phyloP scores from a whole-genome alignment of 2,113 vertebrate species.

The Callipepla squamata region DNA sequence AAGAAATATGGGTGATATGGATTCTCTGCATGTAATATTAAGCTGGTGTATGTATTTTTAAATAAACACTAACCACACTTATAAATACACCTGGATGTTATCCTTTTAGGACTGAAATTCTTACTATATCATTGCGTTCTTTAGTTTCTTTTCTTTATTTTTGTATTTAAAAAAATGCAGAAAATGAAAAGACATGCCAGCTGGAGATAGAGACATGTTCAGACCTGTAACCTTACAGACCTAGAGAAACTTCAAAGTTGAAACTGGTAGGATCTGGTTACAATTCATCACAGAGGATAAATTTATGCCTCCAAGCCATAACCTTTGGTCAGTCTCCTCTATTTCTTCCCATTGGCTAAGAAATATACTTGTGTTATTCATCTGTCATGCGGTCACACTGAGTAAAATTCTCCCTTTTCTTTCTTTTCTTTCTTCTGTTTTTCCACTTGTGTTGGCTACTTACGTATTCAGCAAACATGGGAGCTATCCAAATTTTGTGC shows the following conservation, averaged over 20 bases:
- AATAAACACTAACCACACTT: background rate
- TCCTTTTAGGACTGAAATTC: slow-evolving; percentile 16
- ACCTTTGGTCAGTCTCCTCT: slow-evolving; percentile 67
- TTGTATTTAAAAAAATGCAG: background rate
- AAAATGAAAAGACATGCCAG: slow-evolving; percentile 29
- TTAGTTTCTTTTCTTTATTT: slow-evolving; percentile 24
- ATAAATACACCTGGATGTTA: background rate
- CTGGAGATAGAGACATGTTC: slow-evolving; percentile 62
- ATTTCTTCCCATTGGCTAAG: slow-evolving; percentile 50
- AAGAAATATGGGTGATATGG: background rate
- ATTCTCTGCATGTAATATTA: background rate
- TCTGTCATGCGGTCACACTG: slow-evolving; percentile 30
- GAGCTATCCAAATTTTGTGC: background rate
- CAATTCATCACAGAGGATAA: slow-evolving; percentile 67
- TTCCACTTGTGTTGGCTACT: background rate
- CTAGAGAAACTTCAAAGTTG: slow-evolving; percentile 77
- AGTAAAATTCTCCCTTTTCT: slow-evolving; percentile 12
- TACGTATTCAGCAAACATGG: background rate
- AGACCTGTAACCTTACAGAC: slow-evolving; percentile 69
- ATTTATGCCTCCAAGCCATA: slow-evolving; percentile 71
- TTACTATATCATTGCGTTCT: slow-evolving; percentile 5
- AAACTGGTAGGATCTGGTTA: slow-evolving; percentile 75
- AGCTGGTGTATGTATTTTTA: background rate
- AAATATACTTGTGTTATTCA: background rate
- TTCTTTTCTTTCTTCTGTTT: background rate